Evolutionary conservation across 2,113 vertebrate genomes (phyloP), one percentile per base, ranked within the genome.

Genomic region (Saccopteryx leptura): DNA sequence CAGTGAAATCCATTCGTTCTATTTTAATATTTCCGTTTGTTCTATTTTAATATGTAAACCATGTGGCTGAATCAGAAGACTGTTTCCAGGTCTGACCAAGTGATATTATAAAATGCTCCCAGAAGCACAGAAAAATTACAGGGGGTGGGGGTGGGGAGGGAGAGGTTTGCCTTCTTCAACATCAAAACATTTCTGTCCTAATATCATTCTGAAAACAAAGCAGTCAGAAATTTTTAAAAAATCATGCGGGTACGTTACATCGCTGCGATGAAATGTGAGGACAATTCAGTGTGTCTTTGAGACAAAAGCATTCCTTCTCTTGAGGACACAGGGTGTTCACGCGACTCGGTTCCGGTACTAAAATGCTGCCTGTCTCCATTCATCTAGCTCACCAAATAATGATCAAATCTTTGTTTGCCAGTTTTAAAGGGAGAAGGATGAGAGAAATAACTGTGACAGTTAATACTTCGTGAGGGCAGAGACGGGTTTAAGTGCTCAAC

Each of bases 1-100:
- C 28, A 54, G 31, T 13, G 31, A 81, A 94, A 90, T 66, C 72
- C 46, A 58, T 94, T 50, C 71, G 23, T 60, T 81, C 60, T 94
- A 79, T 91, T 91, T 93, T 75, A 92, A 88, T 75, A 82, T 81
- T 63, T 66, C 72, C 46, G 58, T 94, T 50, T 71, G 23, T 60
- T 81, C 60, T 94, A 79, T 91, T 91, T 93, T 75, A 92, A 88
- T 75, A 82, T 81, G 58, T 72, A 96, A 85, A 81, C 46, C 76
- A 72, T 18, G 60, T 52, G 28, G 7, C 50, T 69, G 48, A 93
- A 91, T 88, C 76, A 39, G 91, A 82, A 86, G 26, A 69, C 2
- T n/a, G 17, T 82, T 85, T 48, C 19, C 9, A 80, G 69, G 28
- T 24, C 63, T 75, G 28, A 83, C 7, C 31, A 31, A 39, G 39